phyloP scores from a whole-genome alignment of 2,113 vertebrate species.

The Gymnogyps californianus region DNA sequence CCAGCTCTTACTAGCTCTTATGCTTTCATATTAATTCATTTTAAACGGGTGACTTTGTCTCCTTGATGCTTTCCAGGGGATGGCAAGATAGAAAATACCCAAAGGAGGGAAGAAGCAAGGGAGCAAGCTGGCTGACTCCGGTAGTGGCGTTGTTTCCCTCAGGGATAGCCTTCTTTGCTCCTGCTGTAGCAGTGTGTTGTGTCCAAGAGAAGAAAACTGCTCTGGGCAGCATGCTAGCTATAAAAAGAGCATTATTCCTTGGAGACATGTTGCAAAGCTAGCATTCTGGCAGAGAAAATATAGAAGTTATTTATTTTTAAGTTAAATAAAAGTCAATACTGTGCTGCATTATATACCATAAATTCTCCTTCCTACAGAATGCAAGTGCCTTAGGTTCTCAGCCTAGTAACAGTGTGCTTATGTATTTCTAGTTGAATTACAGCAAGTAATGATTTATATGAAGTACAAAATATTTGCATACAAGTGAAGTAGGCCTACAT shows the following conservation, averaged over 20 bases:
- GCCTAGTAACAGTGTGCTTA: not conserved
- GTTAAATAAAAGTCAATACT: conserved; percentile 19
- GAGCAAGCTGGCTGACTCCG: not conserved
- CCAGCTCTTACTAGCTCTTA: not conserved
- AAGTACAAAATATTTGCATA: not conserved
- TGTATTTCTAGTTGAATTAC: not conserved
- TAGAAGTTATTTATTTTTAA: conserved; percentile 2
- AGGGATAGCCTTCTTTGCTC: not conserved
- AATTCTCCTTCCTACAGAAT: not conserved
- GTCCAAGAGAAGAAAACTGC: not conserved
- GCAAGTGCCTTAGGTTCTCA: not conserved
- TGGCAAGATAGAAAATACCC: not conserved
- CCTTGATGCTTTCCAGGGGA: not conserved
- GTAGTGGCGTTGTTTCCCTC: not conserved
- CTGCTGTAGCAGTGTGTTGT: not conserved
- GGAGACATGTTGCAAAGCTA: not conserved
- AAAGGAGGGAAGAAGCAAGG: not conserved
- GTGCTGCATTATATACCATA: not conserved
- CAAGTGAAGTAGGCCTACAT: not conserved
- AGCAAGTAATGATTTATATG: not conserved
- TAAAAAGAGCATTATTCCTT: not conserved
- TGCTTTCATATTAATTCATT: not conserved
- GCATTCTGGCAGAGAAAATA: not conserved
- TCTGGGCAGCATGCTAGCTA: rapidly evolving
- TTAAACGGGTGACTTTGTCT: not conserved